Percentiles rank a stretch among this genome's conserved stretches.
Conservation (phyloP, 1,140 invertebrate genomes). For the Ptiloglossa arizonensis region DNA sequence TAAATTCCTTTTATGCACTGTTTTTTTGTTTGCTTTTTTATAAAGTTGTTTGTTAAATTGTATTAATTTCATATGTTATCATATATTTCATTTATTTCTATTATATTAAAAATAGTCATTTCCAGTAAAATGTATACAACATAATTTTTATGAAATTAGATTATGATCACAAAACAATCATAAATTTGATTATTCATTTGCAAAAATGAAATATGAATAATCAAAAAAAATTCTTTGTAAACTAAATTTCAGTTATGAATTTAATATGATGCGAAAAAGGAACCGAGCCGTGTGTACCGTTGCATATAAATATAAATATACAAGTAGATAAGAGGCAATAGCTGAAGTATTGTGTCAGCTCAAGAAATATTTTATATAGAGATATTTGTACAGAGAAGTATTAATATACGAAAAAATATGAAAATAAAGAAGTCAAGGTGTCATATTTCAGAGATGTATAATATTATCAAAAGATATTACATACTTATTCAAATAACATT, state of each 20-base stretch:
- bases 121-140: neutral
- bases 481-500: conserved; percentile 52
- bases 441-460: conserved; percentile 54
- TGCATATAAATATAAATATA: conserved; percentile 31
- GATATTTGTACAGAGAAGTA: conserved; percentile 77
- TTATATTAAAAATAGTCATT: conserved; percentile 6
- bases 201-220: neutral
- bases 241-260: conserved; percentile 2
- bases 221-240: neutral
- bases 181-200: neutral
- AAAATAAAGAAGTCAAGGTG: conserved; percentile 59
- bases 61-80: conserved; percentile 13
- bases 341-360: conserved; percentile 35
- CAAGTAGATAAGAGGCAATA: conserved; percentile 15
- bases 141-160: neutral
- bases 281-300: conserved; percentile 10
- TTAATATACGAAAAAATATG: conserved; percentile 55
- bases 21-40: conserved; percentile 15
- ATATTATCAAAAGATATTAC: conserved; percentile 37
- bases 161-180: neutral
- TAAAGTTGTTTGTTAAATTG: conserved; percentile 22
- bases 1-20: conserved; percentile 38
- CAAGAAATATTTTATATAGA: conserved; percentile 78
- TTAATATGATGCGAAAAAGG: conserved; percentile 2
- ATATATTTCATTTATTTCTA: conserved; percentile 6